These are phyloP conservation scores for Gerosis bhagava DNA, from an alignment of 2,888 invertebrate species.

Conservation along the genomic window DNA sequence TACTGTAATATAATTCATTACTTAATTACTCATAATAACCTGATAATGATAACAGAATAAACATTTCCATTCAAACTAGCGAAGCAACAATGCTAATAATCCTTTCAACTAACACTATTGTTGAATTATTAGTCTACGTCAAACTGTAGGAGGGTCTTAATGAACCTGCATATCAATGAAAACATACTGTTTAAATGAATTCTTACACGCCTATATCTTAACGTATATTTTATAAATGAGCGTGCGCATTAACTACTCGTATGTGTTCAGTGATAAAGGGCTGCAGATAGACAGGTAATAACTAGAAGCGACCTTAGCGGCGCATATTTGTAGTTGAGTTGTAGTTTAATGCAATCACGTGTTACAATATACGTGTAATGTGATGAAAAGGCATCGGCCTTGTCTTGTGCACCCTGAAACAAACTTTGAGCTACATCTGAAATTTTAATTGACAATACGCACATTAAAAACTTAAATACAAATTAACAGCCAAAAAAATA, in stretches of 20 bases:
- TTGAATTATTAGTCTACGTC: background rate
- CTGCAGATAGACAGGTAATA: constrained; percentile 5
- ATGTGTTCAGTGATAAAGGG: constrained; percentile 9
- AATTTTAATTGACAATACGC: no score
- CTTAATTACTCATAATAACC: constrained; percentile 12
- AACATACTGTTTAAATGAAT: background rate
- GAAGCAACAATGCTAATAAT: no score
- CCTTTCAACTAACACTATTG: no score
- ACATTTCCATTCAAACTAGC: constrained; percentile 24
- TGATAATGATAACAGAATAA: constrained; percentile 11
- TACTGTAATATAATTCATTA: constrained; percentile 4
- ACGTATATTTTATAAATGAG: no score
- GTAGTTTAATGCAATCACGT: background rate
- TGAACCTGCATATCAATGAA: no score
- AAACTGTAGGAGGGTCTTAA: no score
- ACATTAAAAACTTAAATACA: no score
- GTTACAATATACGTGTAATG: background rate
- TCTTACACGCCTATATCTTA: constrained; percentile 6
- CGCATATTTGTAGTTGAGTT: background rate
- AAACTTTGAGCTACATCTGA: no score
- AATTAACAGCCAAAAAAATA: no score
- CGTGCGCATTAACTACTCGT: background rate
- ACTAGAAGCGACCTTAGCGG: background rate
- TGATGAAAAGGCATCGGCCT: no score
- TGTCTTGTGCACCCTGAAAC: no score